Evolutionary conservation across 23 tunicate species (phyloP).

Genomic region (Styela plicata): DNA sequence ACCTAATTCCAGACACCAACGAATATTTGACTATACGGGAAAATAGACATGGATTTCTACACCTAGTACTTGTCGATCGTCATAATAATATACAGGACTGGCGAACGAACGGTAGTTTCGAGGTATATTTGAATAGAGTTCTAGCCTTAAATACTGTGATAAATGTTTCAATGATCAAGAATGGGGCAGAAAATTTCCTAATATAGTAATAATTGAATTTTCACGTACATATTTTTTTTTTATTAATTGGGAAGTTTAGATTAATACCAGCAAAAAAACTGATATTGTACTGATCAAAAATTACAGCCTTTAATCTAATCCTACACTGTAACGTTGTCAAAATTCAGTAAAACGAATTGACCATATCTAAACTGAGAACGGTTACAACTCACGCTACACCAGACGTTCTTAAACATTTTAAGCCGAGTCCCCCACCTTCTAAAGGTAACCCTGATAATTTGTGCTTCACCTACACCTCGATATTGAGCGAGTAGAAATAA

Average conservation of each 20-base stretch:
- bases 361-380: too few relatives aligned
- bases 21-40: constrained; percentile 56
- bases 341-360: too few relatives aligned
- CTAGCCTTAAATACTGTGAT: neutral
- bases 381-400: too few relatives aligned
- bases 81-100: constrained; percentile 19
- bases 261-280: neutral
- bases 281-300: neutral
- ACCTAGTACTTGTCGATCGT: constrained; percentile 8
- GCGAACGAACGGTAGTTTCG: constrained; percentile 71
- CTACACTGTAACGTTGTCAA: too few relatives aligned
- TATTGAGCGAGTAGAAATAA: too few relatives aligned
- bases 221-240: neutral
- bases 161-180: neutral
- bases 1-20: constrained; percentile 25
- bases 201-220: neutral
- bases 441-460: too few relatives aligned
- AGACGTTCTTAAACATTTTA: too few relatives aligned
- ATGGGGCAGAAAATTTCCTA: neutral
- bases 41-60: constrained; percentile 45
- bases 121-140: constrained; percentile 40
- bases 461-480: too few relatives aligned
- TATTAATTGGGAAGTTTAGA: neutral
- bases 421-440: too few relatives aligned
- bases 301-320: neutral